Conservation (phyloP, 2,888 invertebrate species). For the Xestia xanthographa region DNA sequence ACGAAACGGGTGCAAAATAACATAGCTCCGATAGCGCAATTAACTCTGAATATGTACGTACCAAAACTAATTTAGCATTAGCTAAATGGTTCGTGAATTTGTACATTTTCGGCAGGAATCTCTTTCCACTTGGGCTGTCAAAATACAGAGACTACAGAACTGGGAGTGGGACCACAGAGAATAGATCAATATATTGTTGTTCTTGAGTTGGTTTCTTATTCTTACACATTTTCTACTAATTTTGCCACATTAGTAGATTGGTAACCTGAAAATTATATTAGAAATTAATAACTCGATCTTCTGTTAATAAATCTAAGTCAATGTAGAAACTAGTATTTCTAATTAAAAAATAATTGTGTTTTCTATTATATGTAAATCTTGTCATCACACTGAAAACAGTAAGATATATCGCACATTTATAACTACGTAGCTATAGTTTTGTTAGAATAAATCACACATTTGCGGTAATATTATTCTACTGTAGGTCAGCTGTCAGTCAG, state of each 20-base stretch:
- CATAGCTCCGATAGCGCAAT: background rate
- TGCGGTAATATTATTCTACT: background rate
- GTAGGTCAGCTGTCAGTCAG: too few relatives aligned
- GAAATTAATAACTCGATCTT: background rate
- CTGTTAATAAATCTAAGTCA: background rate
- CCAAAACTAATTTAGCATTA: slow-evolving; percentile 85
- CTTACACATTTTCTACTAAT: slow-evolving; percentile 23
- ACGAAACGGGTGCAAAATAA: slow-evolving; percentile 1
- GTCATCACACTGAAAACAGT: background rate
- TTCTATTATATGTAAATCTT: background rate
- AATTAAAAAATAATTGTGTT: background rate
- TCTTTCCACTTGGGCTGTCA: slow-evolving; percentile 85
- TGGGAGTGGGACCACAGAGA: slow-evolving; percentile 51
- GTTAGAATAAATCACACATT: background rate
- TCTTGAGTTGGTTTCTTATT: slow-evolving; percentile 30
- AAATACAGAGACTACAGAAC: slow-evolving; percentile 78
- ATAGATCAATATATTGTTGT: slow-evolving; percentile 49
- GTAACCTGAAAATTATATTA: slow-evolving; percentile 30
- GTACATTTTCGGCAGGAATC: slow-evolving; percentile 88
- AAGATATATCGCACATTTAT: background rate
- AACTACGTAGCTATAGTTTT: background rate
- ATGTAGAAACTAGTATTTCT: background rate
- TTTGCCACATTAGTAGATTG: slow-evolving; percentile 33
- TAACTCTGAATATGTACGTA: slow-evolving; percentile 70
- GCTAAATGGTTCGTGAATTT: slow-evolving; percentile 86